Evolutionary conservation across 2,888 invertebrate species (phyloP).

Genomic region (Cephus rjabovi): DNA sequence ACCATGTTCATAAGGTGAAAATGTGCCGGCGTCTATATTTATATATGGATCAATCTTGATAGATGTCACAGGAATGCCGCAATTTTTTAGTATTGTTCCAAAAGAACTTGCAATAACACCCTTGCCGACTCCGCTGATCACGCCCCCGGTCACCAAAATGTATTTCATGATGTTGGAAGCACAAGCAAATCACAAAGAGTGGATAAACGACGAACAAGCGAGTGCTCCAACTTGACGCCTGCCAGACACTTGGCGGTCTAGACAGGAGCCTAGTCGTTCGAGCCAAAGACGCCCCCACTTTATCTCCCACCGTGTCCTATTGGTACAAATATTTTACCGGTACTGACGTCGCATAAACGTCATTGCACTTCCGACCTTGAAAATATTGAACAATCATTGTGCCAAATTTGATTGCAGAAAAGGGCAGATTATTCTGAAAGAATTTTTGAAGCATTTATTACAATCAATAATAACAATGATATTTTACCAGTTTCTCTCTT

Average conservation of each 20-base stretch:
- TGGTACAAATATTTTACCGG: conserved; percentile 8
- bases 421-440: background rate
- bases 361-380: conserved; percentile 21
- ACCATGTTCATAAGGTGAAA: conserved; percentile 99
- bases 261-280: conserved; percentile 25
- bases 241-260: conserved; percentile 39
- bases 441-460: background rate
- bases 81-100: conserved; percentile 94
- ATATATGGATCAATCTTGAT: conserved; percentile 99
- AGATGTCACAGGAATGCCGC: conserved; percentile 95
- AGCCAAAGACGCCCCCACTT: conserved; percentile 1
- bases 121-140: conserved; percentile 98
- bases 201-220: background rate
- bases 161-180: conserved; percentile 82
- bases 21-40: conserved; percentile 99
- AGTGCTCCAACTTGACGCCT: conserved; percentile 4
- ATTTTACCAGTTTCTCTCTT: background rate
- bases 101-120: conserved; percentile 96
- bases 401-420: background rate
- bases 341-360: conserved; percentile 13
- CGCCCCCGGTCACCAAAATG: conserved; percentile 98
- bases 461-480: background rate
- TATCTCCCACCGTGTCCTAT: conserved; percentile 5
- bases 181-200: background rate
- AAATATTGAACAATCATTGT: background rate